Evolutionary conservation across 1,140 invertebrate species (phyloP).

Genomic region (Diplogasteroides magnus): DNA sequence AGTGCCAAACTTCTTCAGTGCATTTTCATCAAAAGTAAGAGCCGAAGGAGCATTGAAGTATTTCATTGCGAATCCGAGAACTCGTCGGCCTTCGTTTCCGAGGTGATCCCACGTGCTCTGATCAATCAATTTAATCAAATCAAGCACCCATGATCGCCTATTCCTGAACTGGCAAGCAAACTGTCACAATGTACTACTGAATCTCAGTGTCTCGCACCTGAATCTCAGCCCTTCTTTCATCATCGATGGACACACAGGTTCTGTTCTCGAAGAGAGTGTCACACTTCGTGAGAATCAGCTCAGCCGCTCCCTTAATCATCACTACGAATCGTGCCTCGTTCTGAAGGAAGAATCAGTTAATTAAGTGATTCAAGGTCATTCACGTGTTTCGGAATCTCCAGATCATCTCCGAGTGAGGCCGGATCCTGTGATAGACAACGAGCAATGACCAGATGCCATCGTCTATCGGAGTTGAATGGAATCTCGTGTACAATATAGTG

Average conservation of each 20-base stretch:
- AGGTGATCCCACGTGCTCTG: conserved; percentile 38
- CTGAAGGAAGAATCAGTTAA: conserved; percentile 9
- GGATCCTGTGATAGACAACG: conserved; percentile 30
- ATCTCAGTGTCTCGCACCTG: too few species aligned
- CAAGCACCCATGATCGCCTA: too few species aligned
- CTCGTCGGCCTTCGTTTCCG: conserved; percentile 46
- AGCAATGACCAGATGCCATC: conserved; percentile 48
- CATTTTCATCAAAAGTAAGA: too few species aligned
- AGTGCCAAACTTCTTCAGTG: conserved; percentile 25
- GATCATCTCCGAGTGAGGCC: conserved; percentile 2
- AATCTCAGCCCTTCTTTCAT: conserved; percentile 44
- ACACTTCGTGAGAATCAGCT: conserved; percentile 46
- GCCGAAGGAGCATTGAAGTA: conserved; percentile 40
- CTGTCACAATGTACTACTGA: too few species aligned
- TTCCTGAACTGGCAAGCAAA: too few species aligned
- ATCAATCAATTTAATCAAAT: too few species aligned
- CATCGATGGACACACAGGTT: conserved; percentile 39
- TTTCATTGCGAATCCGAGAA: conserved; percentile 48
- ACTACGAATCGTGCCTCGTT: conserved; percentile 35
- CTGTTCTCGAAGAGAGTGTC: conserved; percentile 32
- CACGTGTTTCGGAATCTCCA: conserved; percentile 4
- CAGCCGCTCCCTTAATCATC: conserved; percentile 52
- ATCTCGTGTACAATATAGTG: conserved; percentile 48
- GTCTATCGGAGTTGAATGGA: conserved; percentile 49
- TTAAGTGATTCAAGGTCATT: too few species aligned